Conservation (phyloP, 64 coral and sea anemone species). For the Pachyseris speciosa region DNA sequence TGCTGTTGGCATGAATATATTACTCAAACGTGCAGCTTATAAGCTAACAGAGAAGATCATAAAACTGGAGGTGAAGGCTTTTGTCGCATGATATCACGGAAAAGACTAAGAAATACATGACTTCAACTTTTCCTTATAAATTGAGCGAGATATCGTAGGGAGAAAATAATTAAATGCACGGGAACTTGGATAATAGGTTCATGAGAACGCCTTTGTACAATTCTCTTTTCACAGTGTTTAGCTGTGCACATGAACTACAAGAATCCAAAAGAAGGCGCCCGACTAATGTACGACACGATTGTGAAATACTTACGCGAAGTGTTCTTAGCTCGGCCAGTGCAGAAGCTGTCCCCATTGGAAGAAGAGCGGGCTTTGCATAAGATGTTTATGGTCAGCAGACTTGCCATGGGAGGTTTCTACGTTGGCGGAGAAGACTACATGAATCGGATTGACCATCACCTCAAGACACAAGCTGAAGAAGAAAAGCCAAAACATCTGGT, state of each 20-base stretch:
- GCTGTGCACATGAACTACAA: slow-evolving; percentile 86
- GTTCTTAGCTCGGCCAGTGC: slow-evolving; percentile 25
- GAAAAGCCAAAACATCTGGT: slow-evolving; percentile 28
- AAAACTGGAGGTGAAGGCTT: too few species aligned
- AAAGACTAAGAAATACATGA: too few species aligned
- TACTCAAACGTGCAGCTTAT: too few species aligned
- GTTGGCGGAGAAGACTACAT: slow-evolving; percentile 78
- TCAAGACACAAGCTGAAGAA: background rate
- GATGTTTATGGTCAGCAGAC: slow-evolving; percentile 78
- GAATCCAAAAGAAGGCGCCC: slow-evolving; percentile 79
- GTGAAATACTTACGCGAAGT: slow-evolving; percentile 75
- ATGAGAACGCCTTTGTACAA: too few species aligned
- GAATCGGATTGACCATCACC: slow-evolving; percentile 54
- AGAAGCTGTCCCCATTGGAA: slow-evolving; percentile 58
- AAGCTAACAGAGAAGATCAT: too few species aligned
- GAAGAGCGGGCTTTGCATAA: slow-evolving; percentile 74
- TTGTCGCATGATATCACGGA: too few species aligned
- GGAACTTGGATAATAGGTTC: too few species aligned
- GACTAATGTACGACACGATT: slow-evolving; percentile 87
- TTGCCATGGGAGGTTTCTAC: slow-evolving; percentile 80
- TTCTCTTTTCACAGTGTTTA: slow-evolving; percentile 55
- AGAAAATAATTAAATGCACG: too few species aligned
- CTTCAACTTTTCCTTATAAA: too few species aligned
- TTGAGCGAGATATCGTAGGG: too few species aligned
- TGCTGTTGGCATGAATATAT: too few species aligned